Base-by-base conservation (phyloP, 2,888 invertebrate genomes). In the Lepas anatifera region DNA sequence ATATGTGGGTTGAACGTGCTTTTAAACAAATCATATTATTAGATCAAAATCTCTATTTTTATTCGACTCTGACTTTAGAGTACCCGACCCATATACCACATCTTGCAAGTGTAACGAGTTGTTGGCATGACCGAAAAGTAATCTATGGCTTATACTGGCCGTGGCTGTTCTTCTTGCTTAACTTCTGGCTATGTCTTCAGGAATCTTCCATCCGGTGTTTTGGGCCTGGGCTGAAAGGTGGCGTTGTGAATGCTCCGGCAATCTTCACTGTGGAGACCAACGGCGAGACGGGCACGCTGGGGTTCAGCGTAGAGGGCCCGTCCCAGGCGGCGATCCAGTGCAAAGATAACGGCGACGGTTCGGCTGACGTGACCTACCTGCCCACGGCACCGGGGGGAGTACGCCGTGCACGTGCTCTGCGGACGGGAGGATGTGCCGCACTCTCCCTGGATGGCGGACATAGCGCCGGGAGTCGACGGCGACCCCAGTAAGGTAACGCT, bases 181-280 rank as follows among this genome's bases (percentile, higher is more conserved):
- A n/a, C n/a, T n/a, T n/a, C n/a, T n/a, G n/a, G n/a, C n/a, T n/a
- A n/a, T n/a, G n/a, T n/a, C n/a, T n/a, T n/a, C 66, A 89, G 78
- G 87, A 89, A 77, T 89, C 90, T 0, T 84, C 85, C 70, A 90
- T 95, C 75, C 82, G 86, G 69, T 93, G 92, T 0, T 93, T 88
- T 77, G 94, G 94, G 1, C 92, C 94, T 0, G 94, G 94, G 41
- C 82, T 95, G 69, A 70, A 71, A 29, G 72, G 89, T 18, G 94
- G 93, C 18, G 85, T 93, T 64, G 90, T 89, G 52, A 87, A 86
- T 25, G 87, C 89, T 78, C 90, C 92, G 6, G 91, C 92, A 0
- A 84, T 88, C 73, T 94, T 95, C 80, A 89, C 89, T 29, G 93
- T 95, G 13, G 92, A 93, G 79, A 92, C 92, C 1, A 91, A 92